phyloP scores from a whole-genome alignment of 37 sponge, comb jelly and placozoan species.

The Agelas oroides region DNA sequence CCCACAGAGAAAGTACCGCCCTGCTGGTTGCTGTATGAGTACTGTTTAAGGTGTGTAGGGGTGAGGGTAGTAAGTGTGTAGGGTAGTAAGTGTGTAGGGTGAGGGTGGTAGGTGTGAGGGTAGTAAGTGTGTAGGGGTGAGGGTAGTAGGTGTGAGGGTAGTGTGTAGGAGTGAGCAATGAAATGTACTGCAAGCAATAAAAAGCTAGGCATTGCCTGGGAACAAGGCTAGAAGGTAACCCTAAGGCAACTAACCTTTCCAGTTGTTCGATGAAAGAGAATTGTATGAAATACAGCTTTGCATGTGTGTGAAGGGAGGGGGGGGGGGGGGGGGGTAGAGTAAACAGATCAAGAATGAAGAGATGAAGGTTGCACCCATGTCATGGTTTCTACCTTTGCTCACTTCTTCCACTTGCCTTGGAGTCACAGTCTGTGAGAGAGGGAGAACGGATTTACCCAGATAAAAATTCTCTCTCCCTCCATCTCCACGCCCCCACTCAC shows the following conservation, averaged over 20 bases:
- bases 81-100: too few species aligned
- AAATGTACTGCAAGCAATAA: too few species aligned
- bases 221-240: slow-evolving; percentile 14
- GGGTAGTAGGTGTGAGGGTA: too few species aligned
- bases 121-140: not conserved
- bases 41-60: slow-evolving; percentile 6
- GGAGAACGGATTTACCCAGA: not conserved
- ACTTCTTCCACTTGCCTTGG: slow-evolving; percentile 68
- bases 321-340: too few species aligned
- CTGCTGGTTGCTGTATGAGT: slow-evolving; percentile 45
- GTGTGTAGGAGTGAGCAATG: not conserved
- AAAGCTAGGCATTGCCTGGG: not conserved
- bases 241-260: slow-evolving; percentile 75
- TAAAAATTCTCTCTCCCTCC: too few species aligned
- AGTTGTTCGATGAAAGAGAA: slow-evolving; percentile 82
- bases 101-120: too few species aligned
- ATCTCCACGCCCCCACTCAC: slow-evolving; percentile 7
- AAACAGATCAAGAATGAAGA: too few species aligned
- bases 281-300: slow-evolving; percentile 78
- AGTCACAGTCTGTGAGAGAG: slow-evolving; percentile 30
- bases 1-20: slow-evolving; percentile 87
- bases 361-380: too few species aligned
- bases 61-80: too few species aligned
- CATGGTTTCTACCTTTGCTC: slow-evolving; percentile 26
- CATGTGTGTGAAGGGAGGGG: not conserved